Base-by-base conservation (phyloP, 2,797 vertebrate species). In the Neoniphon sammara region DNA sequence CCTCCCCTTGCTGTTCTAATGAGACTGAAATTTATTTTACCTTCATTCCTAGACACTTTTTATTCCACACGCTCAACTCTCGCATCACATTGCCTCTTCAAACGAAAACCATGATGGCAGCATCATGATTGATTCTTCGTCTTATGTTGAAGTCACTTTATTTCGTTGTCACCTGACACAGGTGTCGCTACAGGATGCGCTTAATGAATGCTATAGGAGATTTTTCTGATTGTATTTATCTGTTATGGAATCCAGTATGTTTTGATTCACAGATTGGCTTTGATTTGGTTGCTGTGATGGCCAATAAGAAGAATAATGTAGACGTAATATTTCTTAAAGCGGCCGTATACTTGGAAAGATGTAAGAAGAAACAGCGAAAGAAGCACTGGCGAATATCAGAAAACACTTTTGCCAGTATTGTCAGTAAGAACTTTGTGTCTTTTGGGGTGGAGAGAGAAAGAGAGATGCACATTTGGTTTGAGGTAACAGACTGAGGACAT, bases 81-180 rank as follows among this genome's bases (percentile, higher is more conserved):
- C 52, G 52, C 52, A 30, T 84, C 15, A 54, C 77, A 64, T 50
- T 54, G 31, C 79, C 46, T 70, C 12, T 39, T 68, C 57, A 74
- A 77, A 66, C 60, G 57, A 68, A 67, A 62, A 34, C 20, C 20
- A 50, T 70, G 17, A 70, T 74, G 34, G 18, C 60, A 47, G 53
- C 4, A 66, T 56, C 49, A 57, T 53, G 27, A 67, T 5, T 12
- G n/a, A 80, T 84, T 79, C 60, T 84, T 82, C 44, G 75, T 57
- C 82, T 85, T 78, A 80, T 14, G 47, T 72, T 82, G 12, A 68
- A 78, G 80, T 83, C 86, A 81, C 65, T 86, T 87, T 88, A 53
- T 50, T 50, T n/a, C 56, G 80, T 53, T 75, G 17, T 84, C 70
- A 77, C 76, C 82, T 84, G 8, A 73, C 74, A 77, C 17, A 2